These are phyloP conservation scores for Collichthys lucidus DNA, from an alignment of 2,113 vertebrate genomes.

Conservation along the genomic window DNA sequence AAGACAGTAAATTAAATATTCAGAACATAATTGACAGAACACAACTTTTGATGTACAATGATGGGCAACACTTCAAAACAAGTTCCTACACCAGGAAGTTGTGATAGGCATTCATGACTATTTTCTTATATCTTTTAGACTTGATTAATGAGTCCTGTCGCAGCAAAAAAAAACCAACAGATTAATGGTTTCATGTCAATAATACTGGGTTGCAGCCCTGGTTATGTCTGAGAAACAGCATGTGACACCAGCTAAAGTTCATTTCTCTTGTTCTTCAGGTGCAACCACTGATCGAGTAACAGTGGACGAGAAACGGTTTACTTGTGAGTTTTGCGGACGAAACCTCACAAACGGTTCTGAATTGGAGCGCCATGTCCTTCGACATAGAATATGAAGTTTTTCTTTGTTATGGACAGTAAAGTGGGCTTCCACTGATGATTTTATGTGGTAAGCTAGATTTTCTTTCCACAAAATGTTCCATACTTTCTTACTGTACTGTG, in stretches of 20 bases:
- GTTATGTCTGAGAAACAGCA: neutral
- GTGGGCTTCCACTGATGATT: neutral
- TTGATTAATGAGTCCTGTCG: too few relatives aligned
- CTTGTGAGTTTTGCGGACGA: slow-evolving; percentile 74
- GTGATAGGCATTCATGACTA: neutral
- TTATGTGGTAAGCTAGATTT: neutral
- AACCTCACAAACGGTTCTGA: slow-evolving; percentile 52
- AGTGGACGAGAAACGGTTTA: slow-evolving; percentile 14
- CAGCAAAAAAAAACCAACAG: too few relatives aligned
- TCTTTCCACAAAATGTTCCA: neutral
- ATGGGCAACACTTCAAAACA: neutral
- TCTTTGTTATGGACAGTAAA: neutral
- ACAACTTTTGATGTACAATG: neutral
- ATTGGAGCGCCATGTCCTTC: slow-evolving; percentile 61
- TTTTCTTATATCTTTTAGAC: too few relatives aligned
- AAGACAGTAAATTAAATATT: neutral
- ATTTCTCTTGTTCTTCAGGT: slow-evolving; percentile 10
- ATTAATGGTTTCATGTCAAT: neutral
- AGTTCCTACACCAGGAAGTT: too few relatives aligned
- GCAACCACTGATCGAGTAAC: neutral
- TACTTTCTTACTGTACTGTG: neutral
- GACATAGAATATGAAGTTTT: slow-evolving; percentile 65
- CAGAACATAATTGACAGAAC: neutral
- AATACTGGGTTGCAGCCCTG: neutral
- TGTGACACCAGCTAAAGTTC: neutral